phyloP scores from a whole-genome alignment of 1,140 invertebrate species.

The Heliothis virescens region DNA sequence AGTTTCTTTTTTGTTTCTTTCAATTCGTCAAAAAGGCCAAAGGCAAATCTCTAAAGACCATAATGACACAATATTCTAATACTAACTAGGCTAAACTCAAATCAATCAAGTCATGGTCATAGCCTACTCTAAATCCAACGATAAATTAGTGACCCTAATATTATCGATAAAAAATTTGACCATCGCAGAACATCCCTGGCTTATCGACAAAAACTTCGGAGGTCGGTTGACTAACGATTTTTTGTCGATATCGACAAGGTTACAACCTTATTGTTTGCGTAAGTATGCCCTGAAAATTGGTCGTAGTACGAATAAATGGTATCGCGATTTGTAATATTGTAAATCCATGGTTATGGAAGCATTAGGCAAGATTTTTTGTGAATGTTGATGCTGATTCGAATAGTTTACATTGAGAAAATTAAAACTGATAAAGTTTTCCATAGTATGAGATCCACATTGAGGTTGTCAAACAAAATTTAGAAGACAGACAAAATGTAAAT shows the following conservation, averaged over 20 bases:
- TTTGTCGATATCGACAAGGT: constrained; percentile 43
- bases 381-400: neutral
- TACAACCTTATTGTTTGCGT: constrained; percentile 36
- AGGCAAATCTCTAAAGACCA: neutral
- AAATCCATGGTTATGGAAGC: constrained; percentile 19
- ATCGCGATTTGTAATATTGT: constrained; percentile 12
- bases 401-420: too few relatives aligned
- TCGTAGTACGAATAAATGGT: neutral
- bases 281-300: constrained; percentile 28
- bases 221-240: constrained; percentile 62
- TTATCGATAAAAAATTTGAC: constrained; percentile 61
- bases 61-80: constrained; percentile 32
- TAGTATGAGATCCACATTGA: too few relatives aligned
- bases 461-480: too few relatives aligned
- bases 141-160: constrained; percentile 55
- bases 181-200: constrained; percentile 52
- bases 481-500: too few relatives aligned
- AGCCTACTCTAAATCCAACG: constrained; percentile 52
- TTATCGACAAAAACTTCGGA: constrained; percentile 52
- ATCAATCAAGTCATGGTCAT: constrained; percentile 37
- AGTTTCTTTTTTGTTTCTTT: too few relatives aligned
- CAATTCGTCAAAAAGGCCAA: neutral
- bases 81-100: constrained; percentile 14
- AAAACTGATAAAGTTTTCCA: too few relatives aligned
- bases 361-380: constrained; percentile 5